Evolutionary conservation across 2,888 invertebrate species (phyloP).

Genomic region (Melangyna quadrimaculata): DNA sequence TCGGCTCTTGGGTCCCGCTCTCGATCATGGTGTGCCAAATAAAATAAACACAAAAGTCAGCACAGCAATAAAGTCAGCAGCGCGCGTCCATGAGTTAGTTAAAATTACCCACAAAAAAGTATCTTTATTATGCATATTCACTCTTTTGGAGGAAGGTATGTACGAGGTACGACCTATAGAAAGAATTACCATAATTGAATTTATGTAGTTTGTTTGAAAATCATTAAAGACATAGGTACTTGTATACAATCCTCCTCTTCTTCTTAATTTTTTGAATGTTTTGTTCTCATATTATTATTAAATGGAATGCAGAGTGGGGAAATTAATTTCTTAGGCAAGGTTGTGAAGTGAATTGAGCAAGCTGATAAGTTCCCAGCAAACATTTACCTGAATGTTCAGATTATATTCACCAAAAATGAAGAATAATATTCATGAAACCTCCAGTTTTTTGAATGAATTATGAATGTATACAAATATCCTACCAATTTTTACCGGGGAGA

Average conservation of each 20-base stretch:
- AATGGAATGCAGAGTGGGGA: not conserved
- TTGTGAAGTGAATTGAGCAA: too few species aligned
- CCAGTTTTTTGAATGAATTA: too few species aligned
- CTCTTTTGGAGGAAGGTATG: not conserved
- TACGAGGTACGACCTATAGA: not conserved
- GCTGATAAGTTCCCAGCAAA: too few species aligned
- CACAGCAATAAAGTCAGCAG: conserved; percentile 12
- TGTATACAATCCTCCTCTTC: not conserved
- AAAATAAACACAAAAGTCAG: conserved; percentile 23
- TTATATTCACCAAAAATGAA: too few species aligned
- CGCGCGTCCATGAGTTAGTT: conserved; percentile 5
- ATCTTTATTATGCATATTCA: conserved; percentile 5
- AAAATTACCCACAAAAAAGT: conserved; percentile 18
- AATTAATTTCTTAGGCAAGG: conserved; percentile 10
- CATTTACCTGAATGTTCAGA: too few species aligned
- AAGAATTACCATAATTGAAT: conserved; percentile 26
- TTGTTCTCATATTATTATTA: not conserved
- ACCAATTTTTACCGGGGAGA: too few species aligned
- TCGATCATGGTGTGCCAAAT: conserved; percentile 13
- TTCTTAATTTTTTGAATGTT: conserved; percentile 5
- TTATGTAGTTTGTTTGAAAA: conserved; percentile 10
- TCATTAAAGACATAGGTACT: not conserved
- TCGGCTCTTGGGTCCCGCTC: not conserved
- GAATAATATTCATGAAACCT: too few species aligned
- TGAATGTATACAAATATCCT: too few species aligned